A percentile compares a stretch with the other conserved stretches of the same genome.
phyloP scores from a whole-genome alignment of 2,797 vertebrate genomes.

The Betta splendens region DNA sequence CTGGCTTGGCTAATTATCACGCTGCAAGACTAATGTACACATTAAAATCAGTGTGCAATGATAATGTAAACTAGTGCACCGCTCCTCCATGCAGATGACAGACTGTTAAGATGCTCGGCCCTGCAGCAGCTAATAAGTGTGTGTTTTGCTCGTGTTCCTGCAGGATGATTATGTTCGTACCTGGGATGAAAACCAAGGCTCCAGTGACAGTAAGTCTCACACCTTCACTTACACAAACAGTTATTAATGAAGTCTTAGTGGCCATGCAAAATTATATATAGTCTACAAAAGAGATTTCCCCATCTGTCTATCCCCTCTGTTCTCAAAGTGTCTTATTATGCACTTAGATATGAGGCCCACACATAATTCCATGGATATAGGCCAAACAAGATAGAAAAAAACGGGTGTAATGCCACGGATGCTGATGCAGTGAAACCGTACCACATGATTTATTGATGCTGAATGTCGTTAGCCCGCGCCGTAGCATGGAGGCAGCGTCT shows the following conservation, averaged over 20 bases:
- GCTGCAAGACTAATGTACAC: constrained; percentile 43
- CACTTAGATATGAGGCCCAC: background rate
- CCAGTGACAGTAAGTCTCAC: constrained; percentile 90
- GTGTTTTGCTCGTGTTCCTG: constrained; percentile 52
- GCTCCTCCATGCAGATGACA: constrained; percentile 30
- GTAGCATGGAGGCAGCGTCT: constrained; percentile 7
- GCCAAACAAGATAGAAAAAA: background rate
- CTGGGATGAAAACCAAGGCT: constrained; percentile 93
- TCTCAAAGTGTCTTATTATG: constrained; percentile 9
- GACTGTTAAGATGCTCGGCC: constrained; percentile 23
- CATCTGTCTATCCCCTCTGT: background rate
- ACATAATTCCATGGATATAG: background rate
- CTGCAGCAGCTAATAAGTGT: constrained; percentile 29
- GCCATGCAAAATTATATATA: background rate
- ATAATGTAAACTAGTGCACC: constrained; percentile 46
- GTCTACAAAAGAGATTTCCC: background rate
- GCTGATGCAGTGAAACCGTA: constrained; percentile 29
- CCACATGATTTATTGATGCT: constrained; percentile 33
- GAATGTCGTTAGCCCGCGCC: constrained; percentile 16
- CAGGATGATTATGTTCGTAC: constrained; percentile 97
- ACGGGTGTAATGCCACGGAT: constrained; percentile 1
- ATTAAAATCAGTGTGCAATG: constrained; percentile 48
- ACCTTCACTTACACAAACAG: background rate
- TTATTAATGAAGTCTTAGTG: background rate
- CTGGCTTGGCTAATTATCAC: constrained; percentile 56